Conservation (phyloP, 2,797 vertebrate species). For the Mastacembelus armatus region DNA sequence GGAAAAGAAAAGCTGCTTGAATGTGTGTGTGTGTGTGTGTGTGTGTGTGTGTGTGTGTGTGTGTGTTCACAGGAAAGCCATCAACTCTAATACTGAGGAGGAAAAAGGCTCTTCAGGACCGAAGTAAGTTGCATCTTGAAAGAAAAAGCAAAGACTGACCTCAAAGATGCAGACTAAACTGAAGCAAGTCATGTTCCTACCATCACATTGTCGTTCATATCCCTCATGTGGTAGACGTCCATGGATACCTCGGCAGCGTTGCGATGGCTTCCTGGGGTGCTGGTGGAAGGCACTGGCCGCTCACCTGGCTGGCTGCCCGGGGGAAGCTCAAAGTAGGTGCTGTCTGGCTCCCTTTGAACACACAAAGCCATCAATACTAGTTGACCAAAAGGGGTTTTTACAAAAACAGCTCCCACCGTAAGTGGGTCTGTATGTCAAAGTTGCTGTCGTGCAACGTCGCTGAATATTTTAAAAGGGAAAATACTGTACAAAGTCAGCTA, state of each 20-base stretch:
- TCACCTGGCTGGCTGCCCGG: conserved; percentile 80
- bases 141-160: neutral
- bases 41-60: neutral
- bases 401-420: neutral
- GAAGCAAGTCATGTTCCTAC: conserved; percentile 77
- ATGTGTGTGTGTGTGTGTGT: neutral
- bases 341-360: conserved; percentile 92
- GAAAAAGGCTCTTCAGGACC: neutral
- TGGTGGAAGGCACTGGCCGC: conserved; percentile 69
- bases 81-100: neutral
- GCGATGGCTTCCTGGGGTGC: conserved; percentile 74
- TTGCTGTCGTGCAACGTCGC: no score
- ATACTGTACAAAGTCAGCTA: neutral
- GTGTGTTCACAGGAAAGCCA: neutral
- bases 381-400: neutral
- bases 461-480: neutral
- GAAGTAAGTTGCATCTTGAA: neutral
- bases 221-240: conserved; percentile 94
- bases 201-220: conserved; percentile 91
- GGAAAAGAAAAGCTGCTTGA: neutral
- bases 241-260: conserved; percentile 85
- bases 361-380: neutral
- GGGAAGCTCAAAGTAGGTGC: conserved; percentile 96
- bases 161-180: neutral
- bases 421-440: neutral